Evolutionary conservation across 2,797 vertebrate species (phyloP).

Genomic region (Vultur gryphus): DNA sequence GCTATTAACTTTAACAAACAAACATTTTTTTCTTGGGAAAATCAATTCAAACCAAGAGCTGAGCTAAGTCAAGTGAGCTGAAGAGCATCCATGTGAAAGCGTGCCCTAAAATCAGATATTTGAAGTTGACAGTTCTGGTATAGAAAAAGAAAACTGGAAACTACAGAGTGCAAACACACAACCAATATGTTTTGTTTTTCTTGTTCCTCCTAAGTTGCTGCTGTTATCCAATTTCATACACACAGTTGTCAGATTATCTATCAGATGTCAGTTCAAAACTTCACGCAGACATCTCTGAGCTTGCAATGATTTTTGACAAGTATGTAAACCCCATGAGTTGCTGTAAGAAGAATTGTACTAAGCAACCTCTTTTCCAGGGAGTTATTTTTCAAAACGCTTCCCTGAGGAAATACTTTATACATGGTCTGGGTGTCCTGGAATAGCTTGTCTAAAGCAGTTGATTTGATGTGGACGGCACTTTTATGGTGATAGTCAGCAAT

Average conservation of each 20-base stretch:
- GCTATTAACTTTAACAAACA: background rate
- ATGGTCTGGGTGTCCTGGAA: background rate
- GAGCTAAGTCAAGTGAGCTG: background rate
- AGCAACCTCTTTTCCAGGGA: background rate
- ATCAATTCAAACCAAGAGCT: background rate
- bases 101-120: background rate
- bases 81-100: background rate
- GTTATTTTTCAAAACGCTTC: background rate
- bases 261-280: slow-evolving; percentile 25
- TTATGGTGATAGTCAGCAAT: background rate
- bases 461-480: background rate
- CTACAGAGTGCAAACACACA: background rate
- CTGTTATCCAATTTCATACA: background rate
- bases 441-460: background rate
- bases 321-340: background rate
- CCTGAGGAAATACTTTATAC: background rate
- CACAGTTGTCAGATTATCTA: background rate
- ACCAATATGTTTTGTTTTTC: background rate
- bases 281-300: background rate
- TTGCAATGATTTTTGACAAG: slow-evolving; percentile 23
- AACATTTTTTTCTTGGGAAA: background rate
- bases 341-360: background rate
- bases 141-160: background rate
- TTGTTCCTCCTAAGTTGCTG: background rate
- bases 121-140: background rate